Base-by-base conservation (phyloP, 2,888 invertebrate genomes). In the Cephus rjabovi region DNA sequence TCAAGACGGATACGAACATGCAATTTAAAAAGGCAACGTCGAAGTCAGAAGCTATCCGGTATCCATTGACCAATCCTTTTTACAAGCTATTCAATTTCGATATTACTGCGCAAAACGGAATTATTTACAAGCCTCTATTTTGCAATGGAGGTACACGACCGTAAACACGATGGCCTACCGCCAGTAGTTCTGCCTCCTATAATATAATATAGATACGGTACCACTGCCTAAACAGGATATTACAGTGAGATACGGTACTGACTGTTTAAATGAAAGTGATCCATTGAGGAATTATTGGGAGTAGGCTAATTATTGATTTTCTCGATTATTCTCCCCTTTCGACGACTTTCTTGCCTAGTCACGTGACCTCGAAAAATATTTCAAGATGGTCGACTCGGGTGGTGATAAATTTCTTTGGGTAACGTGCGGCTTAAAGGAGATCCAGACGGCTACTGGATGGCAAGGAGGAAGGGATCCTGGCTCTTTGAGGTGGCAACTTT, bases 1-100 rank as follows among this genome's bases (percentile, higher is more conserved):
- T 40, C 75, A 76, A 75, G 77, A 75, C 73, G 73, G 79, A 76
- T 74, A 76, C 75, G 78, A 75, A 69, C 15, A 33, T 31, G 56
- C 23, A 56, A 56, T 56, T 56, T 56, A 56, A 56, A 56, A 23
- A 56, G 56, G 56, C 56, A 56, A 56, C 56, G 23, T 56, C 56
- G 56, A 56, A 56, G 23, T 56, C 56, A 56, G 23, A 9, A 9
- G 56, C 56, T 56, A 56, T 56, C 56, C 56, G 56, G 56, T 56
- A 9, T 56, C 71, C 15, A 71, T 71, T 71, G 71, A 31, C 71
- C 71, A 71, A 71, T 71, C 71, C 71, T 71, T 23, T 71, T 34
- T 71, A 71, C 71, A 71, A 71, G 71, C 71, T 34, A 71, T 71
- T 71, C 71, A 71, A 71, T 71, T 71, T 34, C 33, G 12, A 34